Conservation (phyloP, 1,140 invertebrate species). For the Ephestia elutella region DNA sequence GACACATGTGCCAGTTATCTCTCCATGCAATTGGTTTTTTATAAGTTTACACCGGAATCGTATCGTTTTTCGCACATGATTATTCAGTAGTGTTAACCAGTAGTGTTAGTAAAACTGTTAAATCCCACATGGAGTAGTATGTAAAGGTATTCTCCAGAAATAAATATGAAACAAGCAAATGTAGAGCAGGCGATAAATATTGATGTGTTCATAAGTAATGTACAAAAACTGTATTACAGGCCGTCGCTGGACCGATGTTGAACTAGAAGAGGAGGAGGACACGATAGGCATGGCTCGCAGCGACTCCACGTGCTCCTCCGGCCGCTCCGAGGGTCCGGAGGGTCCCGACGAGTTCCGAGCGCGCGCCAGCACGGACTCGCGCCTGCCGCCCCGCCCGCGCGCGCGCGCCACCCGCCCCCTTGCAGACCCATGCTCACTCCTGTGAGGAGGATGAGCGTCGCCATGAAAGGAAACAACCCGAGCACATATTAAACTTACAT, state of each 20-base stretch:
- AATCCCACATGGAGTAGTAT: too few relatives aligned
- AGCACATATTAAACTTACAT: conserved; percentile 40
- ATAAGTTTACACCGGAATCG: too few relatives aligned
- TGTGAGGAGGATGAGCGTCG: conserved; percentile 57
- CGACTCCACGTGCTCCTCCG: conserved; percentile 49
- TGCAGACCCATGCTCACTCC: conserved; percentile 26
- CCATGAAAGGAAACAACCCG: conserved; percentile 58
- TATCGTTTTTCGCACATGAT: too few relatives aligned
- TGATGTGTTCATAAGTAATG: background rate
- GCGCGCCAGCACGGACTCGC: conserved; percentile 60
- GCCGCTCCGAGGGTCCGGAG: conserved; percentile 37
- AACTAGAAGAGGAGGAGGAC: conserved; percentile 49
- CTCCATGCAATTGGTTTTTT: too few relatives aligned
- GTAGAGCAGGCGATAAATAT: too few relatives aligned
- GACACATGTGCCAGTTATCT: too few relatives aligned
- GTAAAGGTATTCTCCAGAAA: too few relatives aligned
- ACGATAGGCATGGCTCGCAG: conserved; percentile 41
- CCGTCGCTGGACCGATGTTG: conserved; percentile 53
- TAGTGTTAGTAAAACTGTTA: too few relatives aligned
- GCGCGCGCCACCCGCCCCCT: conserved; percentile 40
- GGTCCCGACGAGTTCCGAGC: conserved; percentile 48
- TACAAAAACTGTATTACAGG: conserved; percentile 30
- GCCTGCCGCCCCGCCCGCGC: conserved; percentile 49
- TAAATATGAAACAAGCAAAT: too few relatives aligned
- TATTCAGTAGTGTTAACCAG: too few relatives aligned